Evolutionary conservation across 2,888 invertebrate genomes (phyloP), one percentile per base, ranked within the genome.

Genomic region (Colletes collaris): DNA sequence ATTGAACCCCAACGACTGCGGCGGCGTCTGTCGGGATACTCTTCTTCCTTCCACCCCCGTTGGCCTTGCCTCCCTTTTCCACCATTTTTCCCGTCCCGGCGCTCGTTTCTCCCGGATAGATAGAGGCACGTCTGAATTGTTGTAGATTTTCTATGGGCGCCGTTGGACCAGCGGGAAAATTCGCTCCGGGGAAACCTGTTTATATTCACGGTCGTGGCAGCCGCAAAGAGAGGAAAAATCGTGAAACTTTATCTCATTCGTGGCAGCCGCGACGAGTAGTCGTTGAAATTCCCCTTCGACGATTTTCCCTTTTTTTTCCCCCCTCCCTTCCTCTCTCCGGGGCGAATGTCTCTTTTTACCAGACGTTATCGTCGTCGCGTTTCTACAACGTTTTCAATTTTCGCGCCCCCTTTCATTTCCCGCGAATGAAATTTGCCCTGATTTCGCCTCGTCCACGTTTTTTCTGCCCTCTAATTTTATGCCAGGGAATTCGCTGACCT

Each of bases 111-210:
- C 73, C 68, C 53, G 66, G 71, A 72, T 74, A 78, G 75, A 79
- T 67, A 58, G 66, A 73, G 76, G 74, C 79, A 55, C 79, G 80
- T 65, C 79, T 90, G 89, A 90, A 90, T 89, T 89, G 90, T 86
- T 86, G 86, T 86, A 90, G 90, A 90, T 90, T 90, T 90, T 90
- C 89, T 90, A 90, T 90, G 84, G 88, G 83, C 66, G 71, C 79
- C 69, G 68, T 53, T 27, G 75, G 74, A 70, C 77, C 83, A 46
- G 55, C 35, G 62, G 67, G 79, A 65, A 76, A 79, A 80, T 80
- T 85, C 75, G 74, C 72, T 63, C 27, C 65, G 77, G 86, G 83
- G 81, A 88, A 88, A 87, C 85, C 82, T 89, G 88, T 89, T 89
- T 89, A 89, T 87, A 87, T 85, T 86, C 86, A 79, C 72, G 77